Base-by-base conservation (phyloP, 2,113 vertebrate species). In the Podilymbus podiceps region DNA sequence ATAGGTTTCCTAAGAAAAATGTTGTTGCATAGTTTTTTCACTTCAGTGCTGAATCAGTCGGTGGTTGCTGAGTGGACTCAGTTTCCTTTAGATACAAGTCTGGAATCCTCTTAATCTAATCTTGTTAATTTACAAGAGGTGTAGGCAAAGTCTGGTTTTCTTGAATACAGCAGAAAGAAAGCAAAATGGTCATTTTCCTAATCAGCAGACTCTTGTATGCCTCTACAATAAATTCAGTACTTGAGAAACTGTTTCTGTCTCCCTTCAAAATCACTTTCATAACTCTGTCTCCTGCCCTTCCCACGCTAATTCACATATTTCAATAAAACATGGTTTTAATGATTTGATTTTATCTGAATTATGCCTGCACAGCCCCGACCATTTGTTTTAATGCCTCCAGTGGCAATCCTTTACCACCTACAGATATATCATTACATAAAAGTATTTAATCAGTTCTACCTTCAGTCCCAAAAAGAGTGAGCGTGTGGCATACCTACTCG, bases 301-400 rank as follows among this genome's bases (percentile, higher is more conserved):
- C 25, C 22, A 58, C 35, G 18, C 19, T 68, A 90, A 75, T 60
- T 78, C 76, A 50, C 7, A 9, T 44, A 30, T 27, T 95, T 67
- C 59, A 74, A 83, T 77, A 91, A 93, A 89, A 60, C 11, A 53
- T 53, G 47, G 22, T 81, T 83, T 71, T 73, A 81, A 71, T 74
- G 20, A 55, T 90, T 69, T 86, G 30, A 71, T 92, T 93, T 86
- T 58, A 53, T 81, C 56, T 84, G 52, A 88, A 74, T 90, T 92
- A 86, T 0, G 0, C 38, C 69, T 87, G 44, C 64, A 78, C 16
- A 75, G 52, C 17, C n/a, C 52, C 1, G 2, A 35, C 9, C 44
- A 53, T 89, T 94, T 81, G 4, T 75, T 95, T 91, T 28, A 91
- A 92, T 82, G 44, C 24, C 56, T 95, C 27, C 60, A 68, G 35